Conservation (phyloP, 2,113 vertebrate genomes). For the rat (Rattus norvegicus) region GRCr8 NC_086023.1:64321501-64322000, state of each 20-base stretch:
- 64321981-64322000: background rate
- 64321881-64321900: background rate
- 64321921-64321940: background rate
- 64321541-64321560: too few species aligned
- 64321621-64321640: background rate
- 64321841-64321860: background rate
- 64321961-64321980: background rate
- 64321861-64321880: background rate
- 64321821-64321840: background rate
- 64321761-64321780: background rate
- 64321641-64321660: background rate
- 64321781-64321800: background rate
- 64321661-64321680: background rate
- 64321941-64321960: background rate
- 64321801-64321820: background rate
- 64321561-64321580: background rate
- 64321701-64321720: background rate
- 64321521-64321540: background rate
- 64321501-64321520: background rate
- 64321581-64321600: background rate
- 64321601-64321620: background rate
- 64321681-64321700: background rate
- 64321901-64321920: background rate
- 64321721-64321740: background rate
- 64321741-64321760: background rate